These are phyloP conservation scores for Orycteropus afer DNA, from an alignment of 2,113 vertebrate species.

Conservation along the genomic window DNA sequence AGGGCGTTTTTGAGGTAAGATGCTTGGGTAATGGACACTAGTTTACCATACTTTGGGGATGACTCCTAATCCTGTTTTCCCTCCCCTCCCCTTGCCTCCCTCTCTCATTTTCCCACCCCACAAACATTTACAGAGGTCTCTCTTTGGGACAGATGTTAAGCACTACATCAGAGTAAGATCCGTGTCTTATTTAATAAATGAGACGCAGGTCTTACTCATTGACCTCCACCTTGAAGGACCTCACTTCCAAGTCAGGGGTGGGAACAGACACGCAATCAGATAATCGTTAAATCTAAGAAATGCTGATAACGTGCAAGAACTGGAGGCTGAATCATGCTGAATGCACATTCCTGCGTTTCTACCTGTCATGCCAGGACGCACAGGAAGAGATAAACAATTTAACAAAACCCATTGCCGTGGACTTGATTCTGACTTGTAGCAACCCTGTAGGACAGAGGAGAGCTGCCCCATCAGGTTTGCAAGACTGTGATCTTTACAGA, in stretches of 20 bases:
- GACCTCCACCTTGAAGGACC: not conserved
- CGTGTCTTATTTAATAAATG: not conserved
- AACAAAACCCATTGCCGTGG: too few species aligned
- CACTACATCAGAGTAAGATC: not conserved
- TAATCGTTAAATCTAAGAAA: not conserved
- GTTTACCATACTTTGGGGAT: rapidly evolving
- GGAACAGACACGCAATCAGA: not conserved
- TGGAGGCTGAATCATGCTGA: not conserved
- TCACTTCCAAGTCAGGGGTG: not conserved
- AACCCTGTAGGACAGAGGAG: too few species aligned
- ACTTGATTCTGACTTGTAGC: too few species aligned
- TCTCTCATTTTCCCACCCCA: not conserved
- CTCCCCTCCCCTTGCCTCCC: rapidly evolving
- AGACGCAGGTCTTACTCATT: not conserved
- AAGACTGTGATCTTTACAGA: too few species aligned
- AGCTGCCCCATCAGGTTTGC: too few species aligned
- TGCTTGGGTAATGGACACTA: not conserved
- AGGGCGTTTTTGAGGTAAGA: not conserved
- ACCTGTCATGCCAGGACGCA: not conserved
- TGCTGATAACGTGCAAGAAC: not conserved
- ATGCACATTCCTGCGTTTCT: not conserved
- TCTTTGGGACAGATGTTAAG: not conserved
- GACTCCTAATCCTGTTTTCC: not conserved
- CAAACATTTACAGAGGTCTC: not conserved
- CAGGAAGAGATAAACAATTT: too few species aligned